Evolutionary conservation across 2,113 vertebrate species (phyloP).

Genomic region (Plotosus lineatus): DNA sequence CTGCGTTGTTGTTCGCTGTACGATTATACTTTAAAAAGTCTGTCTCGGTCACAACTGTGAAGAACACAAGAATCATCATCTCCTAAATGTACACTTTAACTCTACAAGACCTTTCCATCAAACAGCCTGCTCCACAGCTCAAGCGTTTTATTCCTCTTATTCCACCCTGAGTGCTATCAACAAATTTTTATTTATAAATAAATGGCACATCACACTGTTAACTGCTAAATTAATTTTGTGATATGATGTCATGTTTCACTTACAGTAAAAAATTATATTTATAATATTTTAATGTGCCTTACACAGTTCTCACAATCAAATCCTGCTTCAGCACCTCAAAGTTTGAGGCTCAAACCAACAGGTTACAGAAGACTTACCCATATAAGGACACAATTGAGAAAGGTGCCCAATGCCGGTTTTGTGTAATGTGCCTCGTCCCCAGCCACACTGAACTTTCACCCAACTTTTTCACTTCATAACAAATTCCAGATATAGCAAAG

Average conservation of each 20-base stretch:
- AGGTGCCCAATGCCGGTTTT: too few species aligned
- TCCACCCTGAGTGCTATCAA: neutral
- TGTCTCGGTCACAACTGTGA: constrained; percentile 77
- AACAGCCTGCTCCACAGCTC: neutral
- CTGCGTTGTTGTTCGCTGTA: constrained; percentile 73
- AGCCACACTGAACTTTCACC: too few species aligned
- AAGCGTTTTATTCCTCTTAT: neutral
- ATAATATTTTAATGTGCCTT: neutral
- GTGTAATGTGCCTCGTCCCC: too few species aligned
- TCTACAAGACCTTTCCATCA: neutral
- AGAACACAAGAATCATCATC: constrained; percentile 39
- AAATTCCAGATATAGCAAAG: too few species aligned
- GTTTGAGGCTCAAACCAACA: too few species aligned
- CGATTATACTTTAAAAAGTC: constrained; percentile 85
- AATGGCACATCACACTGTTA: neutral
- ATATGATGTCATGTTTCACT: neutral
- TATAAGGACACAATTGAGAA: too few species aligned
- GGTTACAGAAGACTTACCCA: too few species aligned
- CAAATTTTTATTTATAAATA: neutral
- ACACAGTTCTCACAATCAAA: too few species aligned
- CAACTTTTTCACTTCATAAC: too few species aligned
- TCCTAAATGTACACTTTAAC: neutral
- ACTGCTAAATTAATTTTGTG: neutral
- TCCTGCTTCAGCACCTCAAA: too few species aligned
- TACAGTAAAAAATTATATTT: neutral